Evolutionary conservation across 2,797 vertebrate species (phyloP).

Genomic region (Sternarchorhynchus goeldii): DNA sequence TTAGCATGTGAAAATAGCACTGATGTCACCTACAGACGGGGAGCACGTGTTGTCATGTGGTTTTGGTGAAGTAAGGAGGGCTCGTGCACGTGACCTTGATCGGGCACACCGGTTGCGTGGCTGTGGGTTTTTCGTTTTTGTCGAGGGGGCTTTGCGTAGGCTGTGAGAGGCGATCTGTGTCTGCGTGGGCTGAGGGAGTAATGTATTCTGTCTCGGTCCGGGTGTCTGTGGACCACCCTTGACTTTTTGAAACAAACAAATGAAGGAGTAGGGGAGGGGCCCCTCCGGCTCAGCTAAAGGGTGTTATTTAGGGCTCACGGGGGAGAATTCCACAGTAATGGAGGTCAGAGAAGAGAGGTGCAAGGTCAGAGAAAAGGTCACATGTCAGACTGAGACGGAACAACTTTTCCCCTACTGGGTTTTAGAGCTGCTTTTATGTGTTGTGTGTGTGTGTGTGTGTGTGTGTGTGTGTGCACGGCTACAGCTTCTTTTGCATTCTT

Average conservation of each 20-base stretch:
- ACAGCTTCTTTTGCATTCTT: no score
- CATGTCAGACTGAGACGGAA: constrained; percentile 62
- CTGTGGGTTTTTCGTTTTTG: constrained; percentile 33
- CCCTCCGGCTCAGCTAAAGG: constrained; percentile 67
- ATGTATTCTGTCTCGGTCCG: constrained; percentile 67
- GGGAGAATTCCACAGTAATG: constrained; percentile 86
- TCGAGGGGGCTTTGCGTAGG: constrained; percentile 47
- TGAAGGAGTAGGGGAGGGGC: constrained; percentile 80
- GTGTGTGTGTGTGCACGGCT: not conserved
- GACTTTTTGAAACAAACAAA: constrained; percentile 83
- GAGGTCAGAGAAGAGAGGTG: constrained; percentile 79
- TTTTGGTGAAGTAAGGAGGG: not conserved
- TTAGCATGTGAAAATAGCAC: not conserved
- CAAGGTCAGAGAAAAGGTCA: constrained; percentile 65
- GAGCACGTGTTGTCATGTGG: not conserved
- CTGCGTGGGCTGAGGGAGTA: constrained; percentile 55
- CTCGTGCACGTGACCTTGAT: constrained; percentile 44
- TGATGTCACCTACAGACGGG: not conserved
- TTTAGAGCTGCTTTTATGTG: constrained; percentile 3
- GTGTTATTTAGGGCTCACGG: constrained; percentile 71
- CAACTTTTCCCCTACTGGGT: constrained; percentile 43
- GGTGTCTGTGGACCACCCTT: constrained; percentile 82
- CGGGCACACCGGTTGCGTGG: constrained; percentile 25
- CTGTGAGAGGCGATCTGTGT: constrained; percentile 49
- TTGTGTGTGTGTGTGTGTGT: not conserved